A percentile compares a stretch with the other conserved stretches of the same genome.
phyloP scores from a whole-genome alignment of 2,113 vertebrate genomes.

The Sminthopsis crassicaudata region DNA sequence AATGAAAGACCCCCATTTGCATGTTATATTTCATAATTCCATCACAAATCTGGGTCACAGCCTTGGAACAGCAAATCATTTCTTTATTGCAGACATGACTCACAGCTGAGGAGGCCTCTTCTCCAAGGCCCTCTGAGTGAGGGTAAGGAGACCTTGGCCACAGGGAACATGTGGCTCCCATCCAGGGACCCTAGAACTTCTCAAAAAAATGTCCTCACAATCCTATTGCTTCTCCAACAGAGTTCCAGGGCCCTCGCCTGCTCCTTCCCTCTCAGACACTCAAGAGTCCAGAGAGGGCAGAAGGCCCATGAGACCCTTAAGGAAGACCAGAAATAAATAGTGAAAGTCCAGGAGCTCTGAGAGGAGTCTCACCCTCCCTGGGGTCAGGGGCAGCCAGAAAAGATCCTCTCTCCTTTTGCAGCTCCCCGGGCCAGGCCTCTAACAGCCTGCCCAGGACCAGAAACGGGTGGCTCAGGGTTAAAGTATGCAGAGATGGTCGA shows the following conservation, averaged over 20 bases:
- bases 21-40: background rate
- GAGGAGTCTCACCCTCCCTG: conserved; percentile 51
- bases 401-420: background rate
- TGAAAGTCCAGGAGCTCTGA: background rate
- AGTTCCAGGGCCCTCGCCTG: accelerated
- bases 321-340: background rate
- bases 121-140: background rate
- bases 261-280: background rate
- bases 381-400: background rate
- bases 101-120: background rate
- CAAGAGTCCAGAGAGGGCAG: accelerated
- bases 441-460: background rate
- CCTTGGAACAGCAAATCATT: background rate
- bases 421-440: background rate
- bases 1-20: background rate
- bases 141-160: background rate
- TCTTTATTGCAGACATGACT: conserved; percentile 18
- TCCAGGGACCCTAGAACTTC: background rate
- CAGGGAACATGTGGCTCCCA: background rate
- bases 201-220: background rate
- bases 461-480: accelerated
- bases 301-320: background rate
- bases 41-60: background rate
- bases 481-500: background rate
- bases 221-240: accelerated